Evolutionary conservation across 2,113 vertebrate genomes (phyloP), one percentile per base, ranked within the genome.

Genomic region (Semnornis frantzii): DNA sequence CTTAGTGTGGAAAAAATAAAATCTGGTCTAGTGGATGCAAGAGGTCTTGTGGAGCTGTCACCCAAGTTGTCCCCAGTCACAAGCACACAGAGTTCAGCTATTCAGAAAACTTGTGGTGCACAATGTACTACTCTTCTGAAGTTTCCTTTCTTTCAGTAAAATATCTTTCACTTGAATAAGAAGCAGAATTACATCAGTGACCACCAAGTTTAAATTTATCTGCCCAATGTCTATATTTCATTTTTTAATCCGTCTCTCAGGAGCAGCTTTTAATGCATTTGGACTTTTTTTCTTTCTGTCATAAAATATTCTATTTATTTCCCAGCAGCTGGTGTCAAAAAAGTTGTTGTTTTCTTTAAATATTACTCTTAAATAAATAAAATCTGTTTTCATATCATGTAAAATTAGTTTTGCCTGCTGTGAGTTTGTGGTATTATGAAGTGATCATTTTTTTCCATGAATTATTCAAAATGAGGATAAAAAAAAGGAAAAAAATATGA

Each of bases 351-450:
- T 97, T 97, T 97, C 94, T 98, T 98, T 98, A 97, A 98, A 98
- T 98, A 98, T 97, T 98, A 97, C 97, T 97, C 98, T 98, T 98
- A 98, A 98, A 98, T 98, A 98, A 98, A 98, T 98, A 98, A 98
- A 98, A 98, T 98, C 97, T 98, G 98, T 97, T 98, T 98, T 97
- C 97, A 95, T 97, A 98, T 97, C 94, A 96, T 97, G 95, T 95
- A 97, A 97, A 98, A 98, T 98, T 98, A 98, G 95, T 98, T 98
- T 97, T 97, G 97, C 97, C 98, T 98, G 97, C 98, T 98, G 97
- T 93, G 97, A 97, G 95, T 98, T 97, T 97, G 97, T 97, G 95
- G 97, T 95, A 98, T 97, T 98, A 98, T 91, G 81, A 98, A 98
- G 97, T 96, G 97, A 98, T 98, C 97, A 96, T 97, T 98, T 98